A percentile compares a stretch with the other conserved stretches of the same genome.
Evolutionary conservation across 2,888 invertebrate species (phyloP).

Genomic region (Rhimphoctona megacephalus): DNA sequence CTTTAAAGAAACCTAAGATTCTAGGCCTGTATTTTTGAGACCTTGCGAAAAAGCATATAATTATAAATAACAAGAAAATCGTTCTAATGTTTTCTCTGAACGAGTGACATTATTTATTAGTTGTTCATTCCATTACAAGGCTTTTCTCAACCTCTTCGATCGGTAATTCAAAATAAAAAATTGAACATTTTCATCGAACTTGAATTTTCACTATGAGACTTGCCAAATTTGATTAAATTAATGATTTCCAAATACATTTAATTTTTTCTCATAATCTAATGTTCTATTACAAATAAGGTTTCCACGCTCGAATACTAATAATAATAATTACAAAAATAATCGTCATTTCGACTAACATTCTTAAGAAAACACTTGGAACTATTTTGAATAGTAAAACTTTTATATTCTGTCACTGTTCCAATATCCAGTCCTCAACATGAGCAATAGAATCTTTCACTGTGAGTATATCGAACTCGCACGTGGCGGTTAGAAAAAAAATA

Average conservation of each 20-base stretch:
- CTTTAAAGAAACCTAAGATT: no score
- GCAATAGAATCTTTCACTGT: background rate
- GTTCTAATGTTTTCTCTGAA: no score
- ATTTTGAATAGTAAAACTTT: conserved; percentile 16
- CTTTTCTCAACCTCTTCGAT: no score
- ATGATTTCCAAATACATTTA: background rate
- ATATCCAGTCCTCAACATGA: background rate
- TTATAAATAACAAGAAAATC: no score
- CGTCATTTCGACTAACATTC: background rate
- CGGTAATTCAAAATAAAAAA: no score
- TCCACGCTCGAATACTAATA: background rate
- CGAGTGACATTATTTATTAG: no score
- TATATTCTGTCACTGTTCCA: background rate
- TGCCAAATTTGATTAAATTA: background rate
- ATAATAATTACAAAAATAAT: background rate
- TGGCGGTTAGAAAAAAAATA: background rate
- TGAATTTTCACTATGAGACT: no score
- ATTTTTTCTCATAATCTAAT: no score
- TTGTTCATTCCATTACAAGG: no score
- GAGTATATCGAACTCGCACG: conserved; percentile 8
- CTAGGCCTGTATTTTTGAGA: no score
- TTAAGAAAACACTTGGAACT: conserved; percentile 1
- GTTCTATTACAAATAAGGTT: background rate
- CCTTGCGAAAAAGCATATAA: no score
- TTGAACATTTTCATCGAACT: no score